Evolutionary conservation across 2,888 invertebrate genomes (phyloP).

Genomic region (Tupiocoris notatus): DNA sequence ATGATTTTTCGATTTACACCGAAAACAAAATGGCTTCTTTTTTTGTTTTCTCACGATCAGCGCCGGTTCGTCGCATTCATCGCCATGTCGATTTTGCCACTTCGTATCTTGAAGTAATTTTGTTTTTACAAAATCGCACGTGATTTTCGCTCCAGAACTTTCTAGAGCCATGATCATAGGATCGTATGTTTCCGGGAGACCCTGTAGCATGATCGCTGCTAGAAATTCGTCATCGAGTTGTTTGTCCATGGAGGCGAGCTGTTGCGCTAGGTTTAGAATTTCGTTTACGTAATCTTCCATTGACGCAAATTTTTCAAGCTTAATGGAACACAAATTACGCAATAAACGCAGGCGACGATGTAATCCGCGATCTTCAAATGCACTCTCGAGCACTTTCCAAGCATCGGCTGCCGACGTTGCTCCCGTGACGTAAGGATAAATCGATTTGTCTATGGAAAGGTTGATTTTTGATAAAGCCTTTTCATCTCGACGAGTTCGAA

Average conservation of each 20-base stretch:
- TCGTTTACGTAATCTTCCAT: conserved; percentile 32
- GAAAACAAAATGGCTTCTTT: not conserved
- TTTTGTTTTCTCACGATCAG: not conserved
- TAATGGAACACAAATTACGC: not conserved
- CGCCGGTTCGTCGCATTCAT: no score
- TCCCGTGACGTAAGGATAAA: not conserved
- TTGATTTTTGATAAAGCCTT: no score
- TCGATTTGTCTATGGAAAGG: no score
- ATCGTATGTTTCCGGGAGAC: conserved; percentile 16
- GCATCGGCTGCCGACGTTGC: not conserved
- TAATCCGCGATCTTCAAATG: conserved; percentile 9
- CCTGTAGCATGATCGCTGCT: conserved; percentile 19
- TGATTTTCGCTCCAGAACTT: not conserved
- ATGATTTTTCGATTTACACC: not conserved
- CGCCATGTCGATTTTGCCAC: no score
- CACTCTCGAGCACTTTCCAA: not conserved
- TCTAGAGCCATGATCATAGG: conserved; percentile 24
- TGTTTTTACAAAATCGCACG: not conserved
- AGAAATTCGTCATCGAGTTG: conserved; percentile 33
- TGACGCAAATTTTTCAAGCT: not conserved
- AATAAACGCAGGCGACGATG: not conserved
- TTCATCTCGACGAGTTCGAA: no score
- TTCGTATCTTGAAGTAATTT: conserved; percentile 5
- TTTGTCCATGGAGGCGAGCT: no score
- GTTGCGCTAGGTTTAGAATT: not conserved